A percentile compares a stretch with the other conserved stretches of the same genome.
phyloP scores from a whole-genome alignment of 1,140 invertebrate species.

The Littorina saxatilis region DNA sequence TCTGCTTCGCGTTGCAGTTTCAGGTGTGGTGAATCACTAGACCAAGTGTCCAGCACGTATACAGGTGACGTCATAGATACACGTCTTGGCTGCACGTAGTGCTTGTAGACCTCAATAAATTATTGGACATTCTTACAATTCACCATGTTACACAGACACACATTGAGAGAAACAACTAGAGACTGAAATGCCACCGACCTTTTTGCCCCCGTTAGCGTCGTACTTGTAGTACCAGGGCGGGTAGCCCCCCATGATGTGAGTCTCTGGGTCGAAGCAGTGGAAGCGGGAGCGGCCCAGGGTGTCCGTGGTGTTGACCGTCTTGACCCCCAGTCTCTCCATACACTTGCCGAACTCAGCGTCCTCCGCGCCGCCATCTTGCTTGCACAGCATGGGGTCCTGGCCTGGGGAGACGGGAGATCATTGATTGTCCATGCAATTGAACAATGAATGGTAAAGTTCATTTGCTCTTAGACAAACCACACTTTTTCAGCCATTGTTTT shows the following conservation, averaged over 20 bases:
- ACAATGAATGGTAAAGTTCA: too few relatives aligned
- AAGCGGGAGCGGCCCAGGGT: conserved; percentile 88
- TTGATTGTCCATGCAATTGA: not conserved
- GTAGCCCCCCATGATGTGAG: conserved; percentile 73
- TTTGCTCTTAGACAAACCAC: too few relatives aligned
- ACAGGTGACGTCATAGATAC: too few relatives aligned
- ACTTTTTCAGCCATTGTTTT: too few relatives aligned
- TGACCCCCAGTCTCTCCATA: conserved; percentile 88
- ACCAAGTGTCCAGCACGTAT: too few relatives aligned
- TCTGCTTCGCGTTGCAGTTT: too few relatives aligned
- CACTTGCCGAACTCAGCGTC: conserved; percentile 97
- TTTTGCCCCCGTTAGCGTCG: conserved; percentile 55
- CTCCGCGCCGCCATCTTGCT: conserved; percentile 87
- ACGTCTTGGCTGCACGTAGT: too few relatives aligned
- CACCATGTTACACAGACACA: too few relatives aligned
- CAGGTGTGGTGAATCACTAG: too few relatives aligned
- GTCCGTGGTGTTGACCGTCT: conserved; percentile 91
- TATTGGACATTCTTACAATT: too few relatives aligned
- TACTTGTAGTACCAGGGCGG: conserved; percentile 59
- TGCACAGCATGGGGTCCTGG: conserved; percentile 77
- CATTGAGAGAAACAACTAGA: too few relatives aligned
- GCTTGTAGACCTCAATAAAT: too few relatives aligned
- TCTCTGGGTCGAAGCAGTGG: conserved; percentile 85
- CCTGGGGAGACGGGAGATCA: not conserved
- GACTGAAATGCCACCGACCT: conserved; percentile 45